Evolutionary conservation across 2,888 invertebrate species (phyloP).

Genomic region (Erebia epiphron): DNA sequence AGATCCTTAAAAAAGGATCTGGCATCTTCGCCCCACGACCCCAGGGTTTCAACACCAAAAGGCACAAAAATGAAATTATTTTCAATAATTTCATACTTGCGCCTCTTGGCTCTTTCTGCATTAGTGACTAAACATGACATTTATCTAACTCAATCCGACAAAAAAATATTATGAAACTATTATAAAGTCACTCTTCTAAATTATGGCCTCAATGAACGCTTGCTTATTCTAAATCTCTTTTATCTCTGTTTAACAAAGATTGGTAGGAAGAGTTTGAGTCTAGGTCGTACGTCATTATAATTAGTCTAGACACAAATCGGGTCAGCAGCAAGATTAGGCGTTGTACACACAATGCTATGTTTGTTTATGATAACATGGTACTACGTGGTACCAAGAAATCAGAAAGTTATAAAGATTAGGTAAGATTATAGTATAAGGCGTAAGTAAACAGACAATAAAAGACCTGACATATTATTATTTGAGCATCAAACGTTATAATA

Average conservation of each 20-base stretch:
- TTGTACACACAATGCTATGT: conserved; percentile 60
- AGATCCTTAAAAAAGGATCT: too few relatives aligned
- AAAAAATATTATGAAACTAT: too few relatives aligned
- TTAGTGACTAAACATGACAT: too few relatives aligned
- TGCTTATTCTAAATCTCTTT: conserved; percentile 57
- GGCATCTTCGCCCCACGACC: too few relatives aligned
- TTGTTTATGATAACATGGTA: conserved; percentile 49
- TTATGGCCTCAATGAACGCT: conserved; percentile 52
- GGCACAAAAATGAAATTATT: too few relatives aligned
- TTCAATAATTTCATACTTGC: too few relatives aligned
- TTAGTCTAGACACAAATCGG: conserved; percentile 68
- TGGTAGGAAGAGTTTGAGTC: conserved; percentile 59
- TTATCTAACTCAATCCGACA: too few relatives aligned
- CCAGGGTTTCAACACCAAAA: too few relatives aligned
- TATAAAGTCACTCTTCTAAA: conserved; percentile 30
- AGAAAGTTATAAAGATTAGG: conserved; percentile 69
- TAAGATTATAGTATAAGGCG: too few relatives aligned
- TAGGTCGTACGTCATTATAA: conserved; percentile 75
- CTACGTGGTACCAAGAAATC: conserved; percentile 63
- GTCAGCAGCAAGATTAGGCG: conserved; percentile 71
- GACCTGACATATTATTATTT: too few relatives aligned
- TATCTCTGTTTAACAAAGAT: conserved; percentile 69
- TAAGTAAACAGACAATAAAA: too few relatives aligned
- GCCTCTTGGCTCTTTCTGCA: too few relatives aligned
- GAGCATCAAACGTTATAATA: conserved; percentile 43